phyloP scores from a whole-genome alignment of 1,140 invertebrate species.

The Hestina assimilis region DNA sequence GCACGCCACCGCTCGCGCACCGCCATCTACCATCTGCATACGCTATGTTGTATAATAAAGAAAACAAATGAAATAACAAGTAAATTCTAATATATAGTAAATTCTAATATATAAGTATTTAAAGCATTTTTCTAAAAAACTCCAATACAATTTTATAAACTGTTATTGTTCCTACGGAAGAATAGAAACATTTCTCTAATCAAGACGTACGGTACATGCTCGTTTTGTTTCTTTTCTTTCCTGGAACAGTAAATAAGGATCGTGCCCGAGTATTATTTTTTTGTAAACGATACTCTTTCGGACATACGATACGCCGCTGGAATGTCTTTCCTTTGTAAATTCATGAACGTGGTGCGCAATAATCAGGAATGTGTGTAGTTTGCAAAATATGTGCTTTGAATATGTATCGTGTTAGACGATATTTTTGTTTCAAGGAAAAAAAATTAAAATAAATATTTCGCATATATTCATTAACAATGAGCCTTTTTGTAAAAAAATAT shows the following conservation, averaged over 20 bases:
- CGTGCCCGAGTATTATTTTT: slow-evolving; percentile 24
- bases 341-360: slow-evolving; percentile 43
- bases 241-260: slow-evolving; percentile 4
- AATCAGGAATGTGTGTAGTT: slow-evolving; percentile 40
- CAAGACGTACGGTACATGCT: background rate
- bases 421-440: slow-evolving; percentile 4
- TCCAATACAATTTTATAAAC: too few relatives aligned
- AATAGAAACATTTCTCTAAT: background rate
- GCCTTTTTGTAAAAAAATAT: background rate
- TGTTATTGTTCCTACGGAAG: too few relatives aligned
- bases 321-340: slow-evolving; percentile 54
- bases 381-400: slow-evolving; percentile 35
- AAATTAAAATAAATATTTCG: background rate
- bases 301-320: slow-evolving; percentile 50
- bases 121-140: too few relatives aligned
- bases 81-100: too few relatives aligned
- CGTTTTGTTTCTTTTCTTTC: background rate
- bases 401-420: background rate
- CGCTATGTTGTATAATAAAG: too few relatives aligned
- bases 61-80: too few relatives aligned
- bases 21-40: too few relatives aligned
- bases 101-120: too few relatives aligned
- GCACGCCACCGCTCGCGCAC: background rate
- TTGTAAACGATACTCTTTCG: slow-evolving; percentile 44
- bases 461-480: too few relatives aligned